These are phyloP conservation scores for Calcarius lapponicus DNA, from an alignment of 2,797 vertebrate genomes.

Conservation along the genomic window DNA sequence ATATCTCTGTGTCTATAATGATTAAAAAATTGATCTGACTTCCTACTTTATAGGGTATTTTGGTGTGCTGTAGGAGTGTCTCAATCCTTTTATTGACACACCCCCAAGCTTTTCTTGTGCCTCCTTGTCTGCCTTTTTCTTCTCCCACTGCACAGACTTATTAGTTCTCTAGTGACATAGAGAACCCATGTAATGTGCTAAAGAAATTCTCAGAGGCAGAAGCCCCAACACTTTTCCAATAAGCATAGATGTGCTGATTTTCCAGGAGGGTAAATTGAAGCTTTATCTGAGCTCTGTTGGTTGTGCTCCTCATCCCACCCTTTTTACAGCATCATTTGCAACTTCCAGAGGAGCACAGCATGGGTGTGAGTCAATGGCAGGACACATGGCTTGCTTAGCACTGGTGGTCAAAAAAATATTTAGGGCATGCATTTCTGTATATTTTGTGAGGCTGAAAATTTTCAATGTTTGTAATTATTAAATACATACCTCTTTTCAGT, in stretches of 20 bases:
- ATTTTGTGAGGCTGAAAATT: conserved; percentile 4
- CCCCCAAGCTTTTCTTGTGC: background rate
- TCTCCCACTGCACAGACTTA: background rate
- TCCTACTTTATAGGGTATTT: background rate
- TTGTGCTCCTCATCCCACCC: background rate
- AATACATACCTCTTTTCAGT: background rate
- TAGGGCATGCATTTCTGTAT: background rate
- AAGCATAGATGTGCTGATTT: background rate
- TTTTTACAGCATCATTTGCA: conserved; percentile 15
- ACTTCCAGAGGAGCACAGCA: background rate
- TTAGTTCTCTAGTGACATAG: background rate
- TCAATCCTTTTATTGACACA: background rate
- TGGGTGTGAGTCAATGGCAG: background rate
- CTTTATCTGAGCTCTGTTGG: background rate
- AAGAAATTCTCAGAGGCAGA: background rate
- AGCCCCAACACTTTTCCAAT: background rate
- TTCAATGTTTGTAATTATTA: background rate
- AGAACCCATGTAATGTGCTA: background rate
- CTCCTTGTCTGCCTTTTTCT: background rate
- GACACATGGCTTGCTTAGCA: background rate
- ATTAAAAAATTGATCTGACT: background rate
- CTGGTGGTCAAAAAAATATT: conserved; percentile 5
- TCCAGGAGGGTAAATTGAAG: background rate
- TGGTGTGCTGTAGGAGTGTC: background rate
- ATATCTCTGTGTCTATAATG: background rate